These are phyloP conservation scores for Brienomyrus longianalis DNA, from an alignment of 2,113 vertebrate species.

Conservation along the genomic window DNA sequence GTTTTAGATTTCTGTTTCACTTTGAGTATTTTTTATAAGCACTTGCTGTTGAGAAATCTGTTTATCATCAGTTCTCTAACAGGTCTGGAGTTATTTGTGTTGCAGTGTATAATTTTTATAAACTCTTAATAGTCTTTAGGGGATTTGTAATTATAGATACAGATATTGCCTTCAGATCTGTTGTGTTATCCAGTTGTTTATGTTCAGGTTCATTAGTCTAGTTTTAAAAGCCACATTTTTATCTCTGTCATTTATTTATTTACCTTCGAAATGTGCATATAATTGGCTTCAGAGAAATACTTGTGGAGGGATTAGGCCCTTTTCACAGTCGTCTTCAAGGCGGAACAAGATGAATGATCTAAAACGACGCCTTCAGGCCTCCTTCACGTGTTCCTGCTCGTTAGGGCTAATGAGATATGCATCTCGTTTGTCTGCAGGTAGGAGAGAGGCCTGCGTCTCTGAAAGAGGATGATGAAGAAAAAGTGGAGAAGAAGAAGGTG, in stretches of 20 bases:
- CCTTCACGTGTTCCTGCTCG: neutral
- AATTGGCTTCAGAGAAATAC: neutral
- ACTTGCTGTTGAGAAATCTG: neutral
- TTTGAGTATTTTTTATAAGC: neutral
- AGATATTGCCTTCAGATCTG: conserved; percentile 18
- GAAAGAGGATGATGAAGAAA: conserved; percentile 21
- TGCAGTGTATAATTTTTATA: neutral
- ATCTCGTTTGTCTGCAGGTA: conserved; percentile 37
- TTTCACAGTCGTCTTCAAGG: neutral
- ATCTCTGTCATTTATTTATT: neutral
- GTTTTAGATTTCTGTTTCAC: neutral
- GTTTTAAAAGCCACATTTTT: conserved; percentile 14
- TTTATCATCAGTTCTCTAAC: neutral
- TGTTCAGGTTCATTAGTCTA: conserved; percentile 4
- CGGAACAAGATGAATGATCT: neutral
- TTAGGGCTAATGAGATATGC: conserved; percentile 14
- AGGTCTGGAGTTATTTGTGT: neutral
- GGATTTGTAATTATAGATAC: neutral
- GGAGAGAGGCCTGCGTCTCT: conserved; percentile 10
- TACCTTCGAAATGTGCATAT: neutral
- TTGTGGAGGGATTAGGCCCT: neutral
- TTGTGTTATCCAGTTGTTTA: conserved; percentile 19
- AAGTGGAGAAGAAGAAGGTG: neutral
- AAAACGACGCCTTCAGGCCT: neutral
- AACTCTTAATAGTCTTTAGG: neutral